Percentiles rank a stretch among this genome's conserved stretches.
These are phyloP conservation scores for Tokudaia muenninki DNA, from an alignment of 2,797 vertebrate species.

Conservation along the genomic window DNA sequence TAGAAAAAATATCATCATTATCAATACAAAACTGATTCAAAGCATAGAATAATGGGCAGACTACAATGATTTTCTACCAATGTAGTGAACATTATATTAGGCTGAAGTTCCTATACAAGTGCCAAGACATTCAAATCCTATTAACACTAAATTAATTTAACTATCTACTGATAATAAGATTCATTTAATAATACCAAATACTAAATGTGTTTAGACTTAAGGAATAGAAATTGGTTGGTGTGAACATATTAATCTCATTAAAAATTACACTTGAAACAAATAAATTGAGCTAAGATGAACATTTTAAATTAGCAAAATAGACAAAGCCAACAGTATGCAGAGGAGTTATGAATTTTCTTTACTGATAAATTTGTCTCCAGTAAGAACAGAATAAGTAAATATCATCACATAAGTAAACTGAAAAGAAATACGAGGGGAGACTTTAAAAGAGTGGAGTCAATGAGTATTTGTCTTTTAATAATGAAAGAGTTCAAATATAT, in stretches of 20 bases:
- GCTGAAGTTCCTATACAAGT: neutral
- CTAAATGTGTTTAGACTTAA: neutral
- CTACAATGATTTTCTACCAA: no score
- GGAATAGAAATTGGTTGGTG: neutral
- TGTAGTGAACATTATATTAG: neutral
- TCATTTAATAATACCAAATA: neutral
- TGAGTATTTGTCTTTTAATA: neutral
- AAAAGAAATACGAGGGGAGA: neutral
- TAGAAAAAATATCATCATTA: neutral
- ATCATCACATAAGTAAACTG: neutral
- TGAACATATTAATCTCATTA: neutral
- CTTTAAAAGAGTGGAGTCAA: neutral
- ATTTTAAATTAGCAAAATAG: neutral
- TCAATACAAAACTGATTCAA: neutral
- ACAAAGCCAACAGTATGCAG: neutral
- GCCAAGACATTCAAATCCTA: neutral
- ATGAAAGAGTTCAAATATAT: neutral
- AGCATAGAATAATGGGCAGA: neutral
- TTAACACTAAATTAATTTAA: neutral
- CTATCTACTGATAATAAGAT: neutral
- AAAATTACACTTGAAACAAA: neutral
- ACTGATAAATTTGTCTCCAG: neutral
- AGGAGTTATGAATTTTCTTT: neutral
- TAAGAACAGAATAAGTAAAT: neutral
- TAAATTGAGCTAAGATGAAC: neutral